A percentile compares a stretch with the other conserved stretches of the same genome.
Conservation (phyloP, 1,140 invertebrate genomes). For the Drosophila burlai region DNA sequence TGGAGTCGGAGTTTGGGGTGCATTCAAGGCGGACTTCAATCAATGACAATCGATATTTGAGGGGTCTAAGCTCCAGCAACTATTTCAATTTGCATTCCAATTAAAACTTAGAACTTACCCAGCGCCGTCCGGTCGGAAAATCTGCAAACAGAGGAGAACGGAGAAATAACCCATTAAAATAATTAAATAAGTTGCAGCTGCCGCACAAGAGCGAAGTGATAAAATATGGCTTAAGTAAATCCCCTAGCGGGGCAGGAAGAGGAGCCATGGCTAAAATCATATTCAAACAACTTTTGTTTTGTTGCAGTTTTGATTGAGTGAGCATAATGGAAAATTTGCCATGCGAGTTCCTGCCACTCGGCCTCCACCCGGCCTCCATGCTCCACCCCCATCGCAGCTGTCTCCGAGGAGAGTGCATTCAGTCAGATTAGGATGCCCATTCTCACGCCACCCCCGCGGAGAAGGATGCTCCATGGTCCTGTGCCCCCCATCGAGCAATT, state of each 20-base stretch:
- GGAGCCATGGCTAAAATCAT: conserved; percentile 56
- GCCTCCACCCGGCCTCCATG: background rate
- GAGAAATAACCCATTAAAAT: conserved; percentile 73
- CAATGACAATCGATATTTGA: conserved; percentile 13
- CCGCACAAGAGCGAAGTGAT: conserved; percentile 43
- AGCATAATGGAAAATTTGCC: conserved; percentile 67
- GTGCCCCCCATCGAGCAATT: conserved; percentile 30
- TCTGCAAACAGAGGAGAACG: conserved; percentile 46
- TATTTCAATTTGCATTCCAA: conserved; percentile 63
- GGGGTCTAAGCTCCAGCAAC: conserved; percentile 1
- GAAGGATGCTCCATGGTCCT: conserved; percentile 15
- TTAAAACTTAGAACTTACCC: conserved; percentile 58
- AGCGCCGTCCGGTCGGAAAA: conserved; percentile 10
- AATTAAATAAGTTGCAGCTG: conserved; percentile 79
- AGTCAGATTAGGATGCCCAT: conserved; percentile 57
- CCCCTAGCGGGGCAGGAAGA: conserved; percentile 7
- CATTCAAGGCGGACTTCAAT: conserved; percentile 2
- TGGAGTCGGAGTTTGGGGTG: background rate
- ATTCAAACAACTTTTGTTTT: conserved; percentile 75
- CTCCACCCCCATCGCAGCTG: conserved; percentile 2
- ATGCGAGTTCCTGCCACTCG: conserved; percentile 26
- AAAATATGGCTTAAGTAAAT: conserved; percentile 78
- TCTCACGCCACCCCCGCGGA: background rate
- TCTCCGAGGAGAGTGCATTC: conserved; percentile 60
- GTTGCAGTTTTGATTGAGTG: conserved; percentile 66